A percentile compares a stretch with the other conserved stretches of the same genome.
Conservation (phyloP, 2,113 vertebrate species). For the Rhea americana region DNA sequence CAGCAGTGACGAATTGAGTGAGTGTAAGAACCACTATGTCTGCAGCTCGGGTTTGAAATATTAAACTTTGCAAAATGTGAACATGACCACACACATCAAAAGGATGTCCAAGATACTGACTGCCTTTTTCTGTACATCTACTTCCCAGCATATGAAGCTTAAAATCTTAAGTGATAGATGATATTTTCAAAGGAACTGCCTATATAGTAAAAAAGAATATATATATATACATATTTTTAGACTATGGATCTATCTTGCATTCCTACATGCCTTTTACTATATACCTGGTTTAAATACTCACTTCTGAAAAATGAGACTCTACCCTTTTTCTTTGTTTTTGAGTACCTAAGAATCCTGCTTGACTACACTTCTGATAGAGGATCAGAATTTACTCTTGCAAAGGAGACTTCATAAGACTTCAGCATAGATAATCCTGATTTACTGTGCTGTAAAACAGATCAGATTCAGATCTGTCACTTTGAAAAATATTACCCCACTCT, state of each 20-base stretch:
- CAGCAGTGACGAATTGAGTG: background rate
- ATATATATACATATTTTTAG: background rate
- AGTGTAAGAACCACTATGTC: background rate
- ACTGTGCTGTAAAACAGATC: background rate
- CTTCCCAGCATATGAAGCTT: background rate
- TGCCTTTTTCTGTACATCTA: background rate
- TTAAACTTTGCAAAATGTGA: constrained; percentile 1
- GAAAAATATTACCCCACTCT: background rate
- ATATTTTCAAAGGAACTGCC: background rate
- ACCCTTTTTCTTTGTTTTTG: background rate
- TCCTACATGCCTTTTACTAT: background rate
- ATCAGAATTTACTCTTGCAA: background rate
- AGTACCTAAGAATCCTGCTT: background rate
- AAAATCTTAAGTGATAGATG: background rate
- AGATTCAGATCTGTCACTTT: background rate
- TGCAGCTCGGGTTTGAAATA: background rate
- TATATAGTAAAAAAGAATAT: background rate
- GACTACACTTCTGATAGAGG: background rate
- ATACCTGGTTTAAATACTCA: background rate
- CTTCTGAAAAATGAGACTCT: background rate
- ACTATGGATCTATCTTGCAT: background rate
- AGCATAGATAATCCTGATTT: background rate
- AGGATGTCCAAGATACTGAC: background rate
- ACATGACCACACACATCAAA: constrained; percentile 23
- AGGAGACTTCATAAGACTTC: background rate